A percentile compares a stretch with the other conserved stretches of the same genome.
These are phyloP conservation scores for Neosalanx taihuensis DNA, from an alignment of 2,797 vertebrate genomes.

Conservation along the genomic window DNA sequence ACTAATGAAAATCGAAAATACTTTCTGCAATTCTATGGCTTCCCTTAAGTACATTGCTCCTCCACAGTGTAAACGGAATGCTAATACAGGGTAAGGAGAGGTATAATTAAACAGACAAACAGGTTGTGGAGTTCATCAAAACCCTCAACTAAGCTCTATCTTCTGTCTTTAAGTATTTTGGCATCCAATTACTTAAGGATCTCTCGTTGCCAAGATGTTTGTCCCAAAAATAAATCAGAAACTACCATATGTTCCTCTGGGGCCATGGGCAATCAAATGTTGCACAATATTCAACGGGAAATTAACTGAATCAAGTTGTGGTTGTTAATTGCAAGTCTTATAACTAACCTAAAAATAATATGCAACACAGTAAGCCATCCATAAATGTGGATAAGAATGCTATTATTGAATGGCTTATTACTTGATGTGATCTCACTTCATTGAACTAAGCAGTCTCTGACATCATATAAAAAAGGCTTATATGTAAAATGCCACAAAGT, in stretches of 20 bases:
- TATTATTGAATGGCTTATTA: constrained; percentile 42
- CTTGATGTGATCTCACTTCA: constrained; percentile 27
- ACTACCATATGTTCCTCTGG: constrained; percentile 1
- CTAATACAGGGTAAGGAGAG: not conserved
- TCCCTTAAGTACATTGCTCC: constrained; percentile 7
- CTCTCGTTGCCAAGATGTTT: not conserved
- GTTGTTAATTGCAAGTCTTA: not conserved
- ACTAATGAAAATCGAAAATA: constrained; percentile 22
- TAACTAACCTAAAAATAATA: not conserved
- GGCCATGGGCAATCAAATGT: constrained; percentile 16
- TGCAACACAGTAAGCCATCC: constrained; percentile 13
- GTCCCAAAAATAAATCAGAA: constrained; percentile 7
- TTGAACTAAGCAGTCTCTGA: constrained; percentile 20
- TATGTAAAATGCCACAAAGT: constrained; percentile 27
- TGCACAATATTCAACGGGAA: constrained; percentile 1
- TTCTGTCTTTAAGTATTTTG: not conserved
- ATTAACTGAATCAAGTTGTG: not conserved
- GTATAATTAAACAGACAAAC: not conserved
- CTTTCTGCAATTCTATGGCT: constrained; percentile 18
- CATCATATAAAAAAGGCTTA: constrained; percentile 42
- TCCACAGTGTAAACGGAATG: constrained; percentile 28
- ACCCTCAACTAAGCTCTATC: not conserved
- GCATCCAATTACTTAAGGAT: constrained; percentile 7
- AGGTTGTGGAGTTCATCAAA: not conserved
- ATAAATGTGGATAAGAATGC: constrained; percentile 21